Conservation (phyloP, 35 echinoderm and acorn worm species). For the Heliocidaris tuberculata region DNA sequence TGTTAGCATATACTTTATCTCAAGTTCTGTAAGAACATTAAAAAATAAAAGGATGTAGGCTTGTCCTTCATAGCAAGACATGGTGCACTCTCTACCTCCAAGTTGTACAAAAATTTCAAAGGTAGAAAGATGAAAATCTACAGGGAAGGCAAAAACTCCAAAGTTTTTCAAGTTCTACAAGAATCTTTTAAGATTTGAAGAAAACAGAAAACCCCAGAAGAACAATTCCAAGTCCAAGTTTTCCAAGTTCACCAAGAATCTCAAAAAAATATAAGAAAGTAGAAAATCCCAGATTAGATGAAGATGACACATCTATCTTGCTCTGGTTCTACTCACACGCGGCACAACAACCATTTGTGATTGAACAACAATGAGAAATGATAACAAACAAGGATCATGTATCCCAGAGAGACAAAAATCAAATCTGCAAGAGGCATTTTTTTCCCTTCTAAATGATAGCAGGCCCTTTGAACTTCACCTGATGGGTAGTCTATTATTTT, state of each 20-base stretch:
- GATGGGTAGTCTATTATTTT: not conserved
- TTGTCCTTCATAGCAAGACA: too few relatives aligned
- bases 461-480: not conserved
- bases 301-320: not conserved
- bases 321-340: not conserved
- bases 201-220: too few relatives aligned
- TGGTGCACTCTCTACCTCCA: too few relatives aligned
- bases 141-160: too few relatives aligned
- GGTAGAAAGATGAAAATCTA: too few relatives aligned
- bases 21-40: too few relatives aligned
- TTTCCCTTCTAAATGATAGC: not conserved
- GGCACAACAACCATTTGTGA: not conserved
- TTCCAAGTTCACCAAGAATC: not conserved
- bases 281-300: not conserved
- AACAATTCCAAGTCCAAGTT: not conserved
- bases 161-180: too few relatives aligned
- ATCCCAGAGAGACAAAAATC: not conserved
- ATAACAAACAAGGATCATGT: constrained; percentile 3
- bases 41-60: too few relatives aligned
- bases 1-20: too few relatives aligned
- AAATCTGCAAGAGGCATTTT: not conserved
- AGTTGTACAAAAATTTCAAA: too few relatives aligned
- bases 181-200: too few relatives aligned
- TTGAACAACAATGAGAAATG: not conserved
- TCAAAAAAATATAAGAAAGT: not conserved